A percentile compares a stretch with the other conserved stretches of the same genome.
Conservation (phyloP, 2,888 invertebrate genomes). For the Coleophora flavipennella region DNA sequence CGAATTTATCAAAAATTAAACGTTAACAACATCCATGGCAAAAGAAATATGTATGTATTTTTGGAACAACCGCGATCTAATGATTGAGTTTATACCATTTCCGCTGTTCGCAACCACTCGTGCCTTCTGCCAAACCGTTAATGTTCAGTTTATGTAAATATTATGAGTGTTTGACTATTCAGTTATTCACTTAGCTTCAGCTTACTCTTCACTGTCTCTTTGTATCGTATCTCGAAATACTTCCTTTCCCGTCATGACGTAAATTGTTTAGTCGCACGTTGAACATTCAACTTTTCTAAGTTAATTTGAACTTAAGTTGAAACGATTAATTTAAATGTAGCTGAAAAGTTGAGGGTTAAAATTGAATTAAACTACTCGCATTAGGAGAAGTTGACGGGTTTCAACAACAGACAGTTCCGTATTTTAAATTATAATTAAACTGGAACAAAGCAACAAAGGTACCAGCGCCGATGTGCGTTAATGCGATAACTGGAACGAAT, state of each 20-base stretch:
- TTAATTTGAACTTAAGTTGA: constrained; percentile 43
- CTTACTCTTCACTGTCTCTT: constrained; percentile 53
- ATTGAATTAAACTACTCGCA: constrained; percentile 29
- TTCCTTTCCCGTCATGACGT: constrained; percentile 26
- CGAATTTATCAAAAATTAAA: too few species aligned
- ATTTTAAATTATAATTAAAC: constrained; percentile 7
- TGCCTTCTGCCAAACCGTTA: constrained; percentile 41
- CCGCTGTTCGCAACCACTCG: constrained; percentile 21
- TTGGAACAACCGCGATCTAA: too few species aligned
- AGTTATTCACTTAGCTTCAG: constrained; percentile 67
- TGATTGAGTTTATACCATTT: too few species aligned
- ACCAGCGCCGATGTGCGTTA: too few species aligned
- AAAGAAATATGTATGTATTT: too few species aligned
- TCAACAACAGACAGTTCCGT: constrained; percentile 1
- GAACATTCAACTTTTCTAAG: constrained; percentile 32
- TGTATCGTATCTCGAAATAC: constrained; percentile 46
- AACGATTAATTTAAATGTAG: constrained; percentile 42
- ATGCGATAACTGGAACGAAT: too few species aligned
- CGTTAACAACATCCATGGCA: too few species aligned
- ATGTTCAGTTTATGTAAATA: constrained; percentile 69
- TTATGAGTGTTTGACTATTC: constrained; percentile 70
- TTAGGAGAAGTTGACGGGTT: constrained; percentile 7
- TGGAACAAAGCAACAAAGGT: too few species aligned
- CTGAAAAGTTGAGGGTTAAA: constrained; percentile 30
- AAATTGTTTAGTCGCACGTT: constrained; percentile 22